Evolutionary conservation across 2,888 invertebrate genomes (phyloP).

Genomic region (Reticulitermes lucifugus): DNA sequence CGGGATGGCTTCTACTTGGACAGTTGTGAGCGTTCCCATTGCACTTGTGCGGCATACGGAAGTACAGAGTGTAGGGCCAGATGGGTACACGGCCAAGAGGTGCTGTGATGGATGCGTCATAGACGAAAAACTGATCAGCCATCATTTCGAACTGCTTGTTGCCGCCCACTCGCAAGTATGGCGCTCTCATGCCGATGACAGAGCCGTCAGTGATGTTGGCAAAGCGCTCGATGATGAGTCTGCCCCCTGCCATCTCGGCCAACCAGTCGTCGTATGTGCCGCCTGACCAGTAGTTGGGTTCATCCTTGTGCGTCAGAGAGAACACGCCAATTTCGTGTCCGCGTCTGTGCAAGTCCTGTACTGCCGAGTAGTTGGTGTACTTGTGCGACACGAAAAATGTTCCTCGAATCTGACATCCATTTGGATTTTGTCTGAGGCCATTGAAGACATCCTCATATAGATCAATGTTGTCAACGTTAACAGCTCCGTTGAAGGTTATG

Average conservation of each 20-base stretch:
- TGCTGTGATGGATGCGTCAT: conserved; percentile 94
- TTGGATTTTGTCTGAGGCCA: conserved; percentile 86
- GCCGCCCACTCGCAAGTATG: conserved; percentile 90
- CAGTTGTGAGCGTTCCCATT: conserved; percentile 95
- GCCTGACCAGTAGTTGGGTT: conserved; percentile 89
- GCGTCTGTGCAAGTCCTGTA: conserved; percentile 88
- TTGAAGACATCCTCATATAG: conserved; percentile 92
- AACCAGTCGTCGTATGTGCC: conserved; percentile 93
- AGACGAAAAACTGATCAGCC: conserved; percentile 94
- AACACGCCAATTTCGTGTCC: conserved; percentile 94
- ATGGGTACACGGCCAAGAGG: conserved; percentile 89
- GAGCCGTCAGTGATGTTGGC: conserved; percentile 93
- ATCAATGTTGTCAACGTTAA: conserved; percentile 93
- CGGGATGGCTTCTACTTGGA: conserved; percentile 83
- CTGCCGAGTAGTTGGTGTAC: conserved; percentile 90
- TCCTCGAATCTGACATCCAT: conserved; percentile 89
- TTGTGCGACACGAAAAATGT: conserved; percentile 94
- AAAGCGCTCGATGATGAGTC: conserved; percentile 88
- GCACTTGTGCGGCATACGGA: conserved; percentile 96
- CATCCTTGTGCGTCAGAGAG: conserved; percentile 92
- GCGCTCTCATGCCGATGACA: conserved; percentile 89
- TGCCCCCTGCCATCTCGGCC: conserved; percentile 93
- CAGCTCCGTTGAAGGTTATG: conserved; percentile 91
- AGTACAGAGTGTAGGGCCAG: conserved; percentile 98
- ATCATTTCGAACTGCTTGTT: conserved; percentile 98